Evolutionary conservation across 2,113 vertebrate genomes (phyloP).

Genomic region (Burhinus bistriatus): DNA sequence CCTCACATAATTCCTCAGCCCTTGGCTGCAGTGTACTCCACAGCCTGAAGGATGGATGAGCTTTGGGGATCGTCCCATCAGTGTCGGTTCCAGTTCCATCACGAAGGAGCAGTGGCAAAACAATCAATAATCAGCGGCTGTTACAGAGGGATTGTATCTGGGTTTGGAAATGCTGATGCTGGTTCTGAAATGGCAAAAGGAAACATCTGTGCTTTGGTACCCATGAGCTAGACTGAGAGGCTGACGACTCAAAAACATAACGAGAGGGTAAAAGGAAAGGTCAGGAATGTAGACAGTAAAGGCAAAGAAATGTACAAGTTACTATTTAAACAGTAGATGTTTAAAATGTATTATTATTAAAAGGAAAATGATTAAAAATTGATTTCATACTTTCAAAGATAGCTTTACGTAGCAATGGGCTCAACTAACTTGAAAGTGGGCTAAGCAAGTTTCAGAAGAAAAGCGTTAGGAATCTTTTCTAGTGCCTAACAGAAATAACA

Average conservation of each 20-base stretch:
- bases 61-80: neutral
- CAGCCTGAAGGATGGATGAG: neutral
- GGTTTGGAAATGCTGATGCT: neutral
- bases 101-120: neutral
- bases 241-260: neutral
- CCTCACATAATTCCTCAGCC: neutral
- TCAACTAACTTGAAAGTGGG: neutral
- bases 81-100: neutral
- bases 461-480: neutral
- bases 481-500: neutral
- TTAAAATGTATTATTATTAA: neutral
- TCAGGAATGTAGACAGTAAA: neutral
- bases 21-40: fast-evolving
- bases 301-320: neutral
- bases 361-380: neutral
- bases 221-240: neutral
- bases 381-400: neutral
- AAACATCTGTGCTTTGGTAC: neutral
- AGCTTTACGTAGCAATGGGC: neutral
- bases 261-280: neutral
- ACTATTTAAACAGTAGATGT: neutral
- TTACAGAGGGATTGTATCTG: neutral
- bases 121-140: neutral
- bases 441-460: neutral
- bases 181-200: neutral